phyloP scores from a whole-genome alignment of 2,113 vertebrate species.

The Bettongia penicillata region DNA sequence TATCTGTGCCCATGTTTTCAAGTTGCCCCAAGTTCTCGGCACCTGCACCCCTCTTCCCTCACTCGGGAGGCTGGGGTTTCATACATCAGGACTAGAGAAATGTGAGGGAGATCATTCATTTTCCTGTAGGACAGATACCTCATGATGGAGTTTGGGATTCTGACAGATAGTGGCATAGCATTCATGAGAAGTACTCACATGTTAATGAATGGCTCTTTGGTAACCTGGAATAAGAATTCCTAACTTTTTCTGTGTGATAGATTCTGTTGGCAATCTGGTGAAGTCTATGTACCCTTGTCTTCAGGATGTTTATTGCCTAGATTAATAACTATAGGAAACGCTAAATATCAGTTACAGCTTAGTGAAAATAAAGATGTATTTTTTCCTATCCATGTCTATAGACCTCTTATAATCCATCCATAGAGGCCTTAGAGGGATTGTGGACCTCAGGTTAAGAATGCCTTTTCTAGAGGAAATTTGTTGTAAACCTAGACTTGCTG shows the following conservation, averaged over 20 bases:
- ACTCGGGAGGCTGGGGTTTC: neutral
- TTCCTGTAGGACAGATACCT: neutral
- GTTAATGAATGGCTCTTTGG: neutral
- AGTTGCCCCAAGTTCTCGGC: neutral
- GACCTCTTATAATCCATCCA: too few species aligned
- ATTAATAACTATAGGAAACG: neutral
- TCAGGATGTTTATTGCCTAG: neutral
- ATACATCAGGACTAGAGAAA: neutral
- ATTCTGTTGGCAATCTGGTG: neutral
- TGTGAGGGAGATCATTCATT: neutral
- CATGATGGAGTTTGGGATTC: neutral
- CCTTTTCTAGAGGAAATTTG: neutral
- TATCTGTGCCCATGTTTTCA: neutral
- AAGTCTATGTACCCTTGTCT: neutral
- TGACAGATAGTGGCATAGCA: neutral
- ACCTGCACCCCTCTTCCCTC: neutral
- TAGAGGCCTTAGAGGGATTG: neutral
- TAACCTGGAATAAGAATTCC: neutral
- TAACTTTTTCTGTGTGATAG: neutral
- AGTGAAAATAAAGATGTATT: neutral
- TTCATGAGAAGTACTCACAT: neutral
- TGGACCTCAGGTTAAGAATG: neutral
- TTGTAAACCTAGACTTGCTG: neutral
- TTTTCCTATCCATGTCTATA: too few species aligned
- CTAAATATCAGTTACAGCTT: neutral